Conservation (phyloP, 2,888 invertebrate genomes). For the Empis stercorea region DNA sequence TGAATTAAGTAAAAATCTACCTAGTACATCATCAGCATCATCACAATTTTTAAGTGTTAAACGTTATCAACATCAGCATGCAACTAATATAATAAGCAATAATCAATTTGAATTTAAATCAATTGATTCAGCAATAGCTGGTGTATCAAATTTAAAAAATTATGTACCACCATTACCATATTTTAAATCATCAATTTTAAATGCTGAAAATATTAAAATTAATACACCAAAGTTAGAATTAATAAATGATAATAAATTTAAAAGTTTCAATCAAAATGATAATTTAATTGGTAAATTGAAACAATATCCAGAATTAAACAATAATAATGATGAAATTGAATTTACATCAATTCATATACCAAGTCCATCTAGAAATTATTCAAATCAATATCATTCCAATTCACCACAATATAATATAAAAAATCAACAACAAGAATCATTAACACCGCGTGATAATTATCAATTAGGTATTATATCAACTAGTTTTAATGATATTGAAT, state of each 20-base stretch:
- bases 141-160: slow-evolving; percentile 20
- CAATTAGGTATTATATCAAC: too few relatives aligned
- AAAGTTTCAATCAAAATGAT: background rate
- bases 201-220: slow-evolving; percentile 33
- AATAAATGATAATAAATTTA: background rate
- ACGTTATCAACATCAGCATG: slow-evolving; percentile 2
- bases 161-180: slow-evolving; percentile 35
- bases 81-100: slow-evolving; percentile 1
- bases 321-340: background rate
- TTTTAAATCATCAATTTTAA: slow-evolving; percentile 31
- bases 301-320: slow-evolving; percentile 6
- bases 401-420: too few relatives aligned
- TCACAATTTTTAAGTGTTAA: slow-evolving; percentile 2
- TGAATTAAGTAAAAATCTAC: slow-evolving; percentile 9
- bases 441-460: too few relatives aligned
- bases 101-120: too few relatives aligned
- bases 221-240: slow-evolving; percentile 35
- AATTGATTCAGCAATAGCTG: too few relatives aligned
- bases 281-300: too few relatives aligned
- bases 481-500: background rate
- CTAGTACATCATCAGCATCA: too few relatives aligned
- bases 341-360: background rate
- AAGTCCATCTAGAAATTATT: background rate
- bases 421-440: slow-evolving; percentile 4
- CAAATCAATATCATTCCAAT: too few relatives aligned